Evolutionary conservation across 2,888 invertebrate species (phyloP), one percentile per base, ranked within the genome.

Genomic region (Sicus ferrugineus): DNA sequence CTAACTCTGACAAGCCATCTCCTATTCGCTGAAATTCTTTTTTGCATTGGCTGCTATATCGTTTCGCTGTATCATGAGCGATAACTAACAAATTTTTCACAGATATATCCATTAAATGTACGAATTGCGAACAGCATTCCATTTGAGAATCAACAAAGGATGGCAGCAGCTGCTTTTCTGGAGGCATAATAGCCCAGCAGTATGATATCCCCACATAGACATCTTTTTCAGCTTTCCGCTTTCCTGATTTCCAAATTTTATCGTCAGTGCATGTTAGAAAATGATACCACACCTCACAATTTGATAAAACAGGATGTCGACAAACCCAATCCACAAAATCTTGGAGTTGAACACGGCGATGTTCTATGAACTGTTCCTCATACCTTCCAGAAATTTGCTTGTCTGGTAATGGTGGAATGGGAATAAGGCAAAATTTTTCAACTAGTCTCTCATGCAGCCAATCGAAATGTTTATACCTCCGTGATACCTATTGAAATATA

Each of bases 401-500:
- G 83, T 98, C 98, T 14, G 99, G 99, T 73, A 99, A 85, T 2
- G 98, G 98, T 69, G 99, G 98, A 78, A 98, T 93, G 2, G 97
- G 96, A 79, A 98, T 92, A 67, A 97, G 89, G 75, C 95, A 92
- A 85, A 95, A 99, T 86, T 99, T 99, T 76, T 95, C 95, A 78
- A 93, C 92, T 73, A 99, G 87, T 76, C 97, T 89, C 82, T 95
- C 95, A 86, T 98, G 97, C 67, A 99, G 86, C 99, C 99, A 99
- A 87, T 99, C 98, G 86, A 99, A 99, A 85, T 98, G 98, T 86
- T 99, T 99, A 86, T 98, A 98, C 76, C 98, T 89, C 74, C 98
- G 89, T 46, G 94, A 94, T 23, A 85, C 85, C 84, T 85, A 73
- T 16, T 73, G 73, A 42, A 69, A 64, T 64, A 48, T 42, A 23